A percentile compares a stretch with the other conserved stretches of the same genome.
Conservation (phyloP, 1,140 invertebrate genomes). For the Sarcophaga peregrina region DNA sequence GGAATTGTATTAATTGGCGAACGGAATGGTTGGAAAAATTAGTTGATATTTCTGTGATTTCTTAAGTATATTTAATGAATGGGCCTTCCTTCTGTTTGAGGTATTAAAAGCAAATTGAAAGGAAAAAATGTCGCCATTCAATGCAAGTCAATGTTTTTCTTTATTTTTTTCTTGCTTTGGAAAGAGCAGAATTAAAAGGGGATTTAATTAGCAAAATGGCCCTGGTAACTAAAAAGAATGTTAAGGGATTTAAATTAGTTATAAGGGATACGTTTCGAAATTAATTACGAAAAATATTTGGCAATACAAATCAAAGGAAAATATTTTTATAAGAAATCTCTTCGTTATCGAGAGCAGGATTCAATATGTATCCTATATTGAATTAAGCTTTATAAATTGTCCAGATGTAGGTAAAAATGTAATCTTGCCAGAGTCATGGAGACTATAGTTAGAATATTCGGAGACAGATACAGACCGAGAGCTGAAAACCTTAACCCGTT, state of each 20-base stretch:
- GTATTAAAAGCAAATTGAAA: background rate
- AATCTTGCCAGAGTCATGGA: too few relatives aligned
- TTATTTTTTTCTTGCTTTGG: background rate
- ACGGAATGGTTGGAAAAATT: background rate
- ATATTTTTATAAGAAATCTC: background rate
- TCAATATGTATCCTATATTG: too few relatives aligned
- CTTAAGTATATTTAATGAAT: background rate
- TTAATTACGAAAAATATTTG: too few relatives aligned
- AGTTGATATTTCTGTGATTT: too few relatives aligned
- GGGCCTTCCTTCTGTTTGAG: background rate
- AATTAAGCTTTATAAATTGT: too few relatives aligned
- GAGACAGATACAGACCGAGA: too few relatives aligned
- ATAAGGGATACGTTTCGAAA: too few relatives aligned
- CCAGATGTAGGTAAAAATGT: too few relatives aligned
- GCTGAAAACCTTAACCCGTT: too few relatives aligned
- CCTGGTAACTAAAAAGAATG: background rate
- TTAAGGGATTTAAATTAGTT: too few relatives aligned
- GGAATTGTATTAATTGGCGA: background rate
- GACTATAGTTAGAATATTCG: too few relatives aligned
- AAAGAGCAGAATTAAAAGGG: background rate
- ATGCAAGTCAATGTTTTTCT: background rate
- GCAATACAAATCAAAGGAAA: background rate
- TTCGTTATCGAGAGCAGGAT: too few relatives aligned
- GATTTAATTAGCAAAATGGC: background rate
- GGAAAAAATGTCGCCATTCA: background rate